Conservation (phyloP, 2,797 vertebrate genomes). For the Channallabes apus region DNA sequence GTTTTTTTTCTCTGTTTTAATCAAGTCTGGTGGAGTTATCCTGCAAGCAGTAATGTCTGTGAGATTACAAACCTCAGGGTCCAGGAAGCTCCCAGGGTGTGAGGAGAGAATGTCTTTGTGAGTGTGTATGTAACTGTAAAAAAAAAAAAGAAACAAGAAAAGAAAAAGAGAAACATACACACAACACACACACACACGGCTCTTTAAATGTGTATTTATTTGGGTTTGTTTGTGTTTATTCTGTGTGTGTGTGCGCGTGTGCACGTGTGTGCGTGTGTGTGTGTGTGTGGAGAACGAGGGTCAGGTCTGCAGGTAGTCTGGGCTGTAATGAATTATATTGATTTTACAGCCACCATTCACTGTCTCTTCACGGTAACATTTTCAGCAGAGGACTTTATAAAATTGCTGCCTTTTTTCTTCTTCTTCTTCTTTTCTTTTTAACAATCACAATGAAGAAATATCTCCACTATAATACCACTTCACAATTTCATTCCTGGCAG, state of each 20-base stretch:
- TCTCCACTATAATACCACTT: constrained; percentile 68
- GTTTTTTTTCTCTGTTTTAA: constrained; percentile 70
- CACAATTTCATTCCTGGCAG: constrained; percentile 56
- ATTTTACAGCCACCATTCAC: constrained; percentile 80
- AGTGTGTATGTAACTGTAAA: constrained; percentile 51
- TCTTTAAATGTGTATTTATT: constrained; percentile 44
- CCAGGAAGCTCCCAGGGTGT: constrained; percentile 57
- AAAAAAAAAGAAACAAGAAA: constrained; percentile 8
- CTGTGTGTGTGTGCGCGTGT: background rate
- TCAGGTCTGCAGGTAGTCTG: constrained; percentile 70
- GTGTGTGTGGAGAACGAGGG: constrained; percentile 54
- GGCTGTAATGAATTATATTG: constrained; percentile 83
- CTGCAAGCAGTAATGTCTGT: constrained; percentile 63
- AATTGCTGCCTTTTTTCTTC: constrained; percentile 72
- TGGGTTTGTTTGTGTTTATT: constrained; percentile 34
- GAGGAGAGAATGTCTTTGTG: constrained; percentile 48
- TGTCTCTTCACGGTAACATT: constrained; percentile 74
- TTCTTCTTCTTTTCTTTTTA: constrained; percentile 54
- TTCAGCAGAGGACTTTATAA: constrained; percentile 77
- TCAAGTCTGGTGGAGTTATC: constrained; percentile 72
- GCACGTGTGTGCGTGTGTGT: background rate
- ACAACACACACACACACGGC: constrained; percentile 16
- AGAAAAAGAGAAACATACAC: constrained; percentile 12
- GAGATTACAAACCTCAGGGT: constrained; percentile 65
- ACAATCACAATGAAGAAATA: constrained; percentile 80